Conservation (phyloP, 2,888 invertebrate genomes). For the Prosapia bicincta region DNA sequence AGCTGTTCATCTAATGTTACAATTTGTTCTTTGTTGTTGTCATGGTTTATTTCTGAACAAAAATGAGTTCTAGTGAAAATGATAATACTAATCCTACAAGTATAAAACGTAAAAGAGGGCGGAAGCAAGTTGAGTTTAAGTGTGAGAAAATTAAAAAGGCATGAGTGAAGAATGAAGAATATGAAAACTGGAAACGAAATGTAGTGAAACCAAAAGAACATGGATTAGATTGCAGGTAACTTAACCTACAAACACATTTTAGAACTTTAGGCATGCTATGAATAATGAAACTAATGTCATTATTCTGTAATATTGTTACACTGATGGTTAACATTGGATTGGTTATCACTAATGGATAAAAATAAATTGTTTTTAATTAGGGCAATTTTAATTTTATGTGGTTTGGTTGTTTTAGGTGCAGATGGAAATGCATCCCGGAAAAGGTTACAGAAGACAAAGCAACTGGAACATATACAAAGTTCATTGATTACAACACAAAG, state of each 20-base stretch:
- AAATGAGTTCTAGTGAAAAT: not conserved
- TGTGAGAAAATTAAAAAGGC: not conserved
- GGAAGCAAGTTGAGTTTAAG: too few relatives aligned
- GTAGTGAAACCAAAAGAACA: not conserved
- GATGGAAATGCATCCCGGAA: constrained; percentile 10
- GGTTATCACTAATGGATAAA: too few relatives aligned
- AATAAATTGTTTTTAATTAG: too few relatives aligned
- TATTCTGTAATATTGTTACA: too few relatives aligned
- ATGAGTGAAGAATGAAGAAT: not conserved
- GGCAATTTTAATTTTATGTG: not conserved
- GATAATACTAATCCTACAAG: not conserved
- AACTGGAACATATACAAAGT: not conserved
- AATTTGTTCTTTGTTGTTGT: not conserved
- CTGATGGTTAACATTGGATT: too few relatives aligned
- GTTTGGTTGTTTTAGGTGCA: constrained; percentile 1
- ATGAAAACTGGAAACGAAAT: not conserved
- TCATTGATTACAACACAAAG: constrained; percentile 1
- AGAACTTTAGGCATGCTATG: not conserved
- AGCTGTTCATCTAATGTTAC: not conserved
- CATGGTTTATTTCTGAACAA: not conserved
- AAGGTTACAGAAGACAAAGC: constrained; percentile 9
- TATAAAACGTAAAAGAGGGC: not conserved
- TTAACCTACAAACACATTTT: not conserved
- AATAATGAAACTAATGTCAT: not conserved
- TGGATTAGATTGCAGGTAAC: not conserved